A percentile compares a stretch with the other conserved stretches of the same genome.
Conservation (phyloP, 2,888 invertebrate genomes). For the Salticus scenicus region DNA sequence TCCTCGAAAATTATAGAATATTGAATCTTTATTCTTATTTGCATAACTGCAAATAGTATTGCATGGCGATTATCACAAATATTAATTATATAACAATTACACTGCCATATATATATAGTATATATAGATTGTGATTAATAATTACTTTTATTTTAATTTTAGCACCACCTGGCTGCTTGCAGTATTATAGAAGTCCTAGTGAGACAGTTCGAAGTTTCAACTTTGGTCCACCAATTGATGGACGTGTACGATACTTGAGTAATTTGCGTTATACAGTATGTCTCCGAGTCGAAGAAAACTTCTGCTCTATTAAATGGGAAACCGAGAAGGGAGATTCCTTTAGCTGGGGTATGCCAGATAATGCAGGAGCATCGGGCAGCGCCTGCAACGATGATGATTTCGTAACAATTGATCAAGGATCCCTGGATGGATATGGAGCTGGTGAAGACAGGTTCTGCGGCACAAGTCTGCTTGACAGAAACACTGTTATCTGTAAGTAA, state of each 20-base stretch:
- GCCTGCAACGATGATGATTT: slow-evolving; percentile 72
- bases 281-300: slow-evolving; percentile 72
- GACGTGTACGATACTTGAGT: slow-evolving; percentile 71
- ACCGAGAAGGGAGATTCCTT: slow-evolving; percentile 71
- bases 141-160: not conserved
- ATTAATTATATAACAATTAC: too few species aligned
- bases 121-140: too few species aligned
- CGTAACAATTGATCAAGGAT: slow-evolving; percentile 72
- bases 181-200: slow-evolving; percentile 72
- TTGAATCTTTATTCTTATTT: too few species aligned
- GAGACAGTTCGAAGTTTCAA: slow-evolving; percentile 72
- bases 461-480: slow-evolving; percentile 70
- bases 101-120: too few species aligned
- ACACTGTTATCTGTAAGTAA: slow-evolving; percentile 71
- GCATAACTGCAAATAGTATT: too few species aligned
- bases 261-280: slow-evolving; percentile 72
- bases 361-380: slow-evolving; percentile 71
- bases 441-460: slow-evolving; percentile 73
- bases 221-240: slow-evolving; percentile 70
- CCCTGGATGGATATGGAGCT: slow-evolving; percentile 71
- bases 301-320: slow-evolving; percentile 73
- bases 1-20: too few species aligned
- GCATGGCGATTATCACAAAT: too few species aligned
- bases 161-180: slow-evolving; percentile 72
- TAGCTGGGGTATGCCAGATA: slow-evolving; percentile 71